Evolutionary conservation across 1,140 invertebrate species (phyloP), one percentile per base, ranked within the genome.

Genomic region (Bombus consobrinus): DNA sequence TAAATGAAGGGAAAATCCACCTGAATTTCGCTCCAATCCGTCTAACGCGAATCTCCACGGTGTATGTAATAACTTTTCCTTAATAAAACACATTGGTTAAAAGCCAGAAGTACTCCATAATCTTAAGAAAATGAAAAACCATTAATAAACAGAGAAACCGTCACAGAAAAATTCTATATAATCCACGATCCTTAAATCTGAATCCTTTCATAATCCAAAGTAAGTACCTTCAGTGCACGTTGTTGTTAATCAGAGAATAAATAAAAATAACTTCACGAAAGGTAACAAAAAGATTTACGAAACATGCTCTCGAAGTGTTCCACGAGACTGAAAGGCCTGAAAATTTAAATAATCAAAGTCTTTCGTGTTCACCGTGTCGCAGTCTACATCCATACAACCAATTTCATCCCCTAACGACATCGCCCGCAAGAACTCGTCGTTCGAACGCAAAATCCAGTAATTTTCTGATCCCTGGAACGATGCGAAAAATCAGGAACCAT

Each of bases 21-120:
- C 28, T 47, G 25, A 59, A 64, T 64, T 77, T 64, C 39, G 18
- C 1, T 64, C 57, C 57, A 59, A 39, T 77, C 57, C 75, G 75
- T 77, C 75, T 77, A 59, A 59, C 37, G 39, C 15, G 57, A 39
- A 57, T 77, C 37, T 77, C 59, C 59, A 78, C 57, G 28, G n/a
- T 41, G 62, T n/a, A 78, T 78, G 75, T 78, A 78, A 78, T 59
- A 32, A 62, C 64, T 64, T 78, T 78, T 78, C 75, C 57, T 64
- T 78, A 64, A 78, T 78, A 78, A 78, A 78, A 78, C 32, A 64
- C 59, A 41, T 78, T 78, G 57, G 59, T 78, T 43, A 43, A 78
- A 78, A 78, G 32, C 22, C 5, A 43, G 25, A 12, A 12, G 13
- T 39, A 28, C 25, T 28, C 25, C 34, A 10, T 64, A n/a, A 64